These are phyloP conservation scores for Drosophila repleta DNA, from an alignment of 1,140 invertebrate genomes.

Conservation along the genomic window DNA sequence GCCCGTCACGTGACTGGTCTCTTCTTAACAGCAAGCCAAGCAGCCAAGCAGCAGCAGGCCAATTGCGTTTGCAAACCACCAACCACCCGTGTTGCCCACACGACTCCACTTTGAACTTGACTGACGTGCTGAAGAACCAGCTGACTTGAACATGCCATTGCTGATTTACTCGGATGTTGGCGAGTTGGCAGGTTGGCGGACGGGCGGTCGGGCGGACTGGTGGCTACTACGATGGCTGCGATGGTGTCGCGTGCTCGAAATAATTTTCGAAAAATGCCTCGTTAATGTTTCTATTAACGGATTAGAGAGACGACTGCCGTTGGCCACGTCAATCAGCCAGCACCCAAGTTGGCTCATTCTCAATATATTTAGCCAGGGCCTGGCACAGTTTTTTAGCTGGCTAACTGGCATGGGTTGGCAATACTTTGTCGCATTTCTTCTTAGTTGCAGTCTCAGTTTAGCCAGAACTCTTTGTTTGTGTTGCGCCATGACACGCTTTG, in stretches of 20 bases:
- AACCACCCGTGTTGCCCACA: conserved; percentile 34
- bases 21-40: background rate
- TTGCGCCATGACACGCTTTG: conserved; percentile 81
- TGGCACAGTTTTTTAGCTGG: conserved; percentile 52
- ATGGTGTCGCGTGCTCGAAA: conserved; percentile 73
- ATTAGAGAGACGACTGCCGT: conserved; percentile 68
- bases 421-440: conserved; percentile 24
- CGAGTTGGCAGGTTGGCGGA: background rate
- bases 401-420: conserved; percentile 23
- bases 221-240: conserved; percentile 18
- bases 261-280: conserved; percentile 80
- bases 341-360: conserved; percentile 5
- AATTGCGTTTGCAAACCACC: conserved; percentile 33
- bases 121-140: conserved; percentile 70
- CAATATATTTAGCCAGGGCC: background rate
- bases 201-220: conserved; percentile 34
- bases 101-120: conserved; percentile 77
- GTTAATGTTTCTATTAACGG: conserved; percentile 84
- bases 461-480: conserved; percentile 70
- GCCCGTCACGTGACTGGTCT: conserved; percentile 47
- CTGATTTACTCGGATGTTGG: conserved; percentile 10
- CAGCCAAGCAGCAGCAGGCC: conserved; percentile 3
- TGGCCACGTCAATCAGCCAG: conserved; percentile 65
- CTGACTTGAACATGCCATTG: conserved; percentile 50
- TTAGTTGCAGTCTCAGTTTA: conserved; percentile 27